Conservation (phyloP, 2,113 vertebrate species). For the Plotosus lineatus region DNA sequence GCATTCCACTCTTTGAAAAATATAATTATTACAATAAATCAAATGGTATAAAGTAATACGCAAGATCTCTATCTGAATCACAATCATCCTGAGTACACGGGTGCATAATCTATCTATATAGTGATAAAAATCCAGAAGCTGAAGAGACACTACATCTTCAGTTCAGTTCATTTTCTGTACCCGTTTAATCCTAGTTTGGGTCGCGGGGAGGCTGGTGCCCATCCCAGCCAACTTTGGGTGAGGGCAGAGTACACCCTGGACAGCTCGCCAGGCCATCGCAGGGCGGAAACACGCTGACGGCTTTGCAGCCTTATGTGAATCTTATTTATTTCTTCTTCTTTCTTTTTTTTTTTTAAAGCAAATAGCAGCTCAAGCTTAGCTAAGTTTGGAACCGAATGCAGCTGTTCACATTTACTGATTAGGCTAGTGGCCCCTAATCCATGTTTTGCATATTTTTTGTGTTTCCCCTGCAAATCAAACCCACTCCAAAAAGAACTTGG, state of each 20-base stretch:
- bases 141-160: background rate
- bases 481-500: slow-evolving; percentile 13
- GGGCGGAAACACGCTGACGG: too few species aligned
- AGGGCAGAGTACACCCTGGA: too few species aligned
- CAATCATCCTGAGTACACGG: background rate
- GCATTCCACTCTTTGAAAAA: too few species aligned
- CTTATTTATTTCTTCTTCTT: too few species aligned
- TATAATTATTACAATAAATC: too few species aligned
- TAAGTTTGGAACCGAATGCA: slow-evolving; percentile 26
- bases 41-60: background rate
- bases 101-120: background rate
- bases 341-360: too few species aligned
- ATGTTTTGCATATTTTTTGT: slow-evolving; percentile 28
- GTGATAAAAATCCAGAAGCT: background rate
- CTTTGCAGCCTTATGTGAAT: too few species aligned
- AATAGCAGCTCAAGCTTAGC: slow-evolving; percentile 17
- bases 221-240: too few species aligned
- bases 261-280: too few species aligned
- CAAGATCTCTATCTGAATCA: background rate
- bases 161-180: slow-evolving; percentile 23
- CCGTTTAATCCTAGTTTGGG: too few species aligned
- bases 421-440: slow-evolving; percentile 19
- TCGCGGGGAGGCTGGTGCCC: too few species aligned
- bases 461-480: slow-evolving; percentile 25
- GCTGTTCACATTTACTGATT: slow-evolving; percentile 42